Evolutionary conservation across 92 coral and sea anemone genomes (phyloP), one percentile per base, ranked within the genome.

Genomic region (Metridium senile): DNA sequence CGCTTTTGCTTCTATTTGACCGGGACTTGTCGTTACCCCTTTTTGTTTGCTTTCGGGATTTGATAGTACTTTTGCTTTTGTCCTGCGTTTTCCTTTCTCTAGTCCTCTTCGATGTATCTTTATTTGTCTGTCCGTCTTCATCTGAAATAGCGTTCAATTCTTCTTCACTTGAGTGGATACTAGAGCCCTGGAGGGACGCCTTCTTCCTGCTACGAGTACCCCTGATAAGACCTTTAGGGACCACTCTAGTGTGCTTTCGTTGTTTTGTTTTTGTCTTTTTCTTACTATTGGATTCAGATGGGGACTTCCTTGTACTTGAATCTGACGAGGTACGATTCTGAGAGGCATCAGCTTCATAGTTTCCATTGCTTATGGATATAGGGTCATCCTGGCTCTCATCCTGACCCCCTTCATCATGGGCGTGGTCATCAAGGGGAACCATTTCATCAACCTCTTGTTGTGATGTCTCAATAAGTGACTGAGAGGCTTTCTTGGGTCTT

Each of bases 321-420:
- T 70, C 75, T 13, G 58, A 53, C 32, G 23, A 29, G 28, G 72
- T 34, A 18, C 11, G 25, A 16, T 18, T 33, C 27, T 46, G 49
- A 9, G 72, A 67, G 1, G 49, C 62, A 46, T 28, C 59, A 2
- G 26, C 75, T 26, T 70, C 62, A 46, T 70, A 39, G n/a, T n/a
- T n/a, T 13, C 26, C 57, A 26, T 27, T 61, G 33, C 66, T 27
- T 4, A 22, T 26, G 30, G 66, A 61, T 10, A 2, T 4, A 21
- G 1, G 66, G 25, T 2, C 4, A 54, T 20, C 23, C 2, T 54
- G 59, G 3, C 23, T 54, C 59, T 9, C 21, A 54, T 21, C 23
- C 2, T 54, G 59, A 9, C 23, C 17, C 59, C 3, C 21, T 3
- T 21, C 17, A 19, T 54, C 59, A 3, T 54, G 20, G 59, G 59